Percentiles rank a stretch among this genome's conserved stretches.
Conservation (phyloP, 2,888 invertebrate species). For the Rapana venosa region DNA sequence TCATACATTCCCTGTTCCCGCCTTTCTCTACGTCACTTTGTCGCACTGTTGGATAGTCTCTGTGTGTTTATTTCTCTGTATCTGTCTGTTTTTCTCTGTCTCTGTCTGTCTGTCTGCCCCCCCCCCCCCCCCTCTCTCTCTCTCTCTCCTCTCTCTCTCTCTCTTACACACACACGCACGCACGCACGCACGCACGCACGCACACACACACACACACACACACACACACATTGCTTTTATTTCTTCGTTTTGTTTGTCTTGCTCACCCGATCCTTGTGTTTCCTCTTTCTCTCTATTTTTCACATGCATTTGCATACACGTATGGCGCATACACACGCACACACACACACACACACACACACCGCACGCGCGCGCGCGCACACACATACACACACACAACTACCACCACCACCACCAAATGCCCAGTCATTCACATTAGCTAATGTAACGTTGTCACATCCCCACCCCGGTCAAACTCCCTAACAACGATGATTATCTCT, state of each 20-base stretch:
- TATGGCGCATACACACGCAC: neutral
- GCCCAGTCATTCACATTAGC: neutral
- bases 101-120: neutral
- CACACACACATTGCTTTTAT: neutral
- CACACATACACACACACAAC: neutral
- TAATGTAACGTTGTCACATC: neutral
- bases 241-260: too few species aligned
- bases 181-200: neutral
- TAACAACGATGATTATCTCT: too few species aligned
- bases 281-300: neutral
- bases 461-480: neutral
- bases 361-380: neutral
- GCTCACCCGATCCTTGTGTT: too few species aligned
- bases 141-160: too few species aligned
- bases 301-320: neutral
- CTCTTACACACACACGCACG: neutral
- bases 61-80: neutral
- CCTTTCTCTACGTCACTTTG: too few species aligned
- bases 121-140: too few species aligned
- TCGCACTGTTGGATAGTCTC: too few species aligned
- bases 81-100: neutral
- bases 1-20: too few species aligned
- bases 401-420: neutral
- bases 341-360: slow-evolving; percentile 1
- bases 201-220: neutral